Base-by-base conservation (phyloP, 2,113 vertebrate species). In the Hydrochoerus hydrochaeris region DNA sequence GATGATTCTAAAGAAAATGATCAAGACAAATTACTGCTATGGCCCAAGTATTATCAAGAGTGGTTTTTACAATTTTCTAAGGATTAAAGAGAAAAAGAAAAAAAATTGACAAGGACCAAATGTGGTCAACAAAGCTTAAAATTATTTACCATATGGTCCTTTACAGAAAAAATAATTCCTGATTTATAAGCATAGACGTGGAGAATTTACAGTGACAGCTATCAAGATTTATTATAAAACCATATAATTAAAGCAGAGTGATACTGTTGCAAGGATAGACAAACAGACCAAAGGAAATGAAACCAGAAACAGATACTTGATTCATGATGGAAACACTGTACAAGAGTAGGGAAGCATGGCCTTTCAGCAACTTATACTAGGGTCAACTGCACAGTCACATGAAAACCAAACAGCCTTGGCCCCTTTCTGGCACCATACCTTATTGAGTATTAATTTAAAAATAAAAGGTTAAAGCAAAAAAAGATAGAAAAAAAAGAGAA, bases 361-460 rank as follows among this genome's bases (percentile, higher is more conserved):
- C 3, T 52, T 78, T 75, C 71, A 85, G 35, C 62, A 73, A 75
- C 67, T 57, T 17, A 41, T 17, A 1, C 1, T 78, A 60, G 24
- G 30, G 58, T 90, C 81, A 63, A 92, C 19, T 62, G 62, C n/a
- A 85, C 5, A 57, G 65, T 6, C 38, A 71, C 14, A 77, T 1
- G 13, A 52, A 78, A 96, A 90, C 77, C 46, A 69, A 83, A n/a
- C n/a, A 92, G 77, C 17, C 2, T 57, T 58, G 69, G 85, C 11
- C 35, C 35, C 7, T 69, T 78, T 16, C 14, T 87, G 41, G 54
- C 57, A 85, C 32, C 24, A 95, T 38, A 83, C 11, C 63, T 54
- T 57, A 81, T 4, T 7, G 16, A 88, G n/a, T 65, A 22, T n/a
- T 93, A 32, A 91, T 85, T 82, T 96, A 38, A 96, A 96, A 97